Conservation (phyloP, 2,113 vertebrate species). For the Calidris pygmaea region DNA sequence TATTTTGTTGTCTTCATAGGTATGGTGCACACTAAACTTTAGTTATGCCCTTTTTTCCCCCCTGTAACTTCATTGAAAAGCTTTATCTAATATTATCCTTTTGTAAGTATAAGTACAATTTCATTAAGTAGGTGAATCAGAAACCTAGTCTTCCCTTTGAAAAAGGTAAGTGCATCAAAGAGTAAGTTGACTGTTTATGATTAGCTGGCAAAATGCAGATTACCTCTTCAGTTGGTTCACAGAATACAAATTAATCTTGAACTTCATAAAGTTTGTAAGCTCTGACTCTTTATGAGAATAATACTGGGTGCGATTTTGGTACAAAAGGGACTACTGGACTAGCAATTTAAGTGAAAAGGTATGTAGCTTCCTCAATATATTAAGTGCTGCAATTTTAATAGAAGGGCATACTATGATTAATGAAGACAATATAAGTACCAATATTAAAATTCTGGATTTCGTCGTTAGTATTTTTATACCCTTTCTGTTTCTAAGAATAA, state of each 20-base stretch:
- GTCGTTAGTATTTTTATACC: background rate
- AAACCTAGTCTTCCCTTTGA: background rate
- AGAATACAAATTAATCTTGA: background rate
- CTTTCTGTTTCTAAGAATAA: background rate
- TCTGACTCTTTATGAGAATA: background rate
- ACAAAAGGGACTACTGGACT: background rate
- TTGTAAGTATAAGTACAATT: background rate
- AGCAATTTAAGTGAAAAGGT: background rate
- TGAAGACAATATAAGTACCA: background rate
- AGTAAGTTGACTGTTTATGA: background rate
- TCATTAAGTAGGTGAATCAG: background rate
- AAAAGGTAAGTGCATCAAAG: background rate
- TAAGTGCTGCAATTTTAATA: background rate
- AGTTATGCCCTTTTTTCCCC: background rate
- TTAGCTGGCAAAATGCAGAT: background rate
- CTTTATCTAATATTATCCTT: background rate
- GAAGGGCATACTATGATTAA: background rate
- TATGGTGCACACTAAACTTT: fast-evolving
- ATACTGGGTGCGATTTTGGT: background rate
- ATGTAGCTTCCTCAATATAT: background rate
- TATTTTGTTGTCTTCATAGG: background rate
- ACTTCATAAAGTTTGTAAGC: background rate
- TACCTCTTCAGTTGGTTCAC: background rate
- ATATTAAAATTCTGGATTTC: background rate
- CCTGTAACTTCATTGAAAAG: background rate